Percentiles rank a stretch among this genome's conserved stretches.
Conservation (phyloP, 2,797 vertebrate species). For the Halcyon smyrnensis region DNA sequence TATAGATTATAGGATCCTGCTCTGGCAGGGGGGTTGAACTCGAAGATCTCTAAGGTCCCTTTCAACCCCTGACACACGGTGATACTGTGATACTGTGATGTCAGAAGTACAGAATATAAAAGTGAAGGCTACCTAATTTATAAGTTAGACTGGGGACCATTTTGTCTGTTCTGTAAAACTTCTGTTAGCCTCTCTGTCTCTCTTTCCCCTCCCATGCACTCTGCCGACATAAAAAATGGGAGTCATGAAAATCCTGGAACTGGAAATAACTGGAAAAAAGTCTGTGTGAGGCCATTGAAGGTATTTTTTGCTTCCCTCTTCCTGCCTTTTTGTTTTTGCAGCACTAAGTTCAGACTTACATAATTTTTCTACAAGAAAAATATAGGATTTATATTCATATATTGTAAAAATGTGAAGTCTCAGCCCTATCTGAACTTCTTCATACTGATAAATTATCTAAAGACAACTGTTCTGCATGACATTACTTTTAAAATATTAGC, state of each 20-base stretch:
- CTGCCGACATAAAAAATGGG: neutral
- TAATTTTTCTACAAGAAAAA: neutral
- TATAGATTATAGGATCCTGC: too few species aligned
- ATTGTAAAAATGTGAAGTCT: neutral
- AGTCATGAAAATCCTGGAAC: neutral
- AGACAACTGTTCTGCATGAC: neutral
- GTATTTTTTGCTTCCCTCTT: neutral
- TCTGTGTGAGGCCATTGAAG: neutral
- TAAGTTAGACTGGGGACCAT: neutral
- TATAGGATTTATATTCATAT: rapidly evolving
- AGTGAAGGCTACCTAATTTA: neutral
- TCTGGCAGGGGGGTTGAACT: too few species aligned
- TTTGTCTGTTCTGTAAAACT: neutral
- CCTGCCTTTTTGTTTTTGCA: neutral
- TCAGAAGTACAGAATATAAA: neutral
- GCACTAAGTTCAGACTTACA: neutral
- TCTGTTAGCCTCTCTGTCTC: neutral
- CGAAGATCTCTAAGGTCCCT: too few species aligned
- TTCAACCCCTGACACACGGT: too few species aligned
- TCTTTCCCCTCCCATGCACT: neutral
- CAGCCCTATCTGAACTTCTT: neutral
- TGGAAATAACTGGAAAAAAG: neutral
- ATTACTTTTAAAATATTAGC: neutral
- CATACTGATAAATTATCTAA: neutral
- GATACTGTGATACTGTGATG: too few species aligned